Conservation (phyloP, 92 coral and sea anemone species). For the Paramuricea clavata region DNA sequence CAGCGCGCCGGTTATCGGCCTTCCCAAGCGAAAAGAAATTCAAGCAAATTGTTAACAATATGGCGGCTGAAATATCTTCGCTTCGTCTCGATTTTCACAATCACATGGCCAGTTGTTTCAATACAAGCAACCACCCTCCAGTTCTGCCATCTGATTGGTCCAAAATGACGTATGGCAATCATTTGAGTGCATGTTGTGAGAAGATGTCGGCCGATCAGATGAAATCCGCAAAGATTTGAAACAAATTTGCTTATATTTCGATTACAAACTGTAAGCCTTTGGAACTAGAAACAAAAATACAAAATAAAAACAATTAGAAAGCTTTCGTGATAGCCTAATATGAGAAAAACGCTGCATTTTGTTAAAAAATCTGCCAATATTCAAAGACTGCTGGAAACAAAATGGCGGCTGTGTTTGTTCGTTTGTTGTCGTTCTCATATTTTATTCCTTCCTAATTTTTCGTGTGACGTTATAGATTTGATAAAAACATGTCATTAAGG, state of each 20-base stretch:
- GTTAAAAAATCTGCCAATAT: neutral
- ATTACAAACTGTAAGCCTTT: neutral
- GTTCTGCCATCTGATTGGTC: slow-evolving; percentile 81
- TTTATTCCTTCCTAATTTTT: neutral
- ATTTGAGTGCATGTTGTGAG: slow-evolving; percentile 36
- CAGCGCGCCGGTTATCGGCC: neutral
- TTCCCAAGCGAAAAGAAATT: slow-evolving; percentile 19
- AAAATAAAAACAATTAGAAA: neutral
- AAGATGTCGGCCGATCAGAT: slow-evolving; percentile 14
- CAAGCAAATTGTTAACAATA: slow-evolving; percentile 40
- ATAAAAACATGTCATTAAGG: too few relatives aligned
- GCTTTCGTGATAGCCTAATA: neutral
- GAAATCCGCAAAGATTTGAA: neutral
- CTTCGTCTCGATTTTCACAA: slow-evolving; percentile 53
- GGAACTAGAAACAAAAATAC: neutral
- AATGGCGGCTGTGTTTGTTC: neutral
- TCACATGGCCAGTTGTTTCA: slow-evolving; percentile 85
- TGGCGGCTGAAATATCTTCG: slow-evolving; percentile 54
- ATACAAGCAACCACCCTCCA: slow-evolving; percentile 87
- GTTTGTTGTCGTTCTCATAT: neutral
- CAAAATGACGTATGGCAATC: slow-evolving; percentile 23
- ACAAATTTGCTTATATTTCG: neutral
- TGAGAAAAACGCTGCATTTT: neutral
- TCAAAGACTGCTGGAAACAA: neutral
- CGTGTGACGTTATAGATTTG: neutral